Evolutionary conservation across 2,888 invertebrate genomes (phyloP).

Genomic region (Parelbella ahira): DNA sequence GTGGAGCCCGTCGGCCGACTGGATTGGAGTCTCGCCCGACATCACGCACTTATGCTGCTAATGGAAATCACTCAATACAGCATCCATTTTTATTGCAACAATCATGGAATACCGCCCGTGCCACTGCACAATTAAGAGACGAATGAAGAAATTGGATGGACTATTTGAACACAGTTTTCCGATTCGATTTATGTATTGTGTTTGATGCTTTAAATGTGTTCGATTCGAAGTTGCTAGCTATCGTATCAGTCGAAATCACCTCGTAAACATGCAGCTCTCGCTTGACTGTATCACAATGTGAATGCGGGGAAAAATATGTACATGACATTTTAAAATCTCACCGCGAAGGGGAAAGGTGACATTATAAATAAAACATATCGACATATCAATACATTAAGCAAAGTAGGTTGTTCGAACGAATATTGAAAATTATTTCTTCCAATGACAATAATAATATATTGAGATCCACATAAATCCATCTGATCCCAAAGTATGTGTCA

Average conservation of each 20-base stretch:
- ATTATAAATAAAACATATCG: too few species aligned
- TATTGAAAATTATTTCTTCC: too few species aligned
- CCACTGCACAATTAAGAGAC: constrained; percentile 2
- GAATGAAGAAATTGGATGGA: constrained; percentile 6
- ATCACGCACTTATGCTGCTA: constrained; percentile 68
- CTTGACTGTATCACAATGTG: too few species aligned
- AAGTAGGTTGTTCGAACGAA: too few species aligned
- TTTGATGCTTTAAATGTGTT: not conserved
- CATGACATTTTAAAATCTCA: too few species aligned
- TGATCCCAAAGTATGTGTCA: too few species aligned
- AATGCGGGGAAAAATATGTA: too few species aligned
- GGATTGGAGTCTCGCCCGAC: constrained; percentile 84
- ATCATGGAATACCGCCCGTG: not conserved
- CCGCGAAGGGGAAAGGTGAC: too few species aligned
- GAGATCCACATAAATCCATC: too few species aligned
- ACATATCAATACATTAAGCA: too few species aligned
- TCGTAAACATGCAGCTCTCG: not conserved
- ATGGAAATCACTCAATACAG: constrained; percentile 19
- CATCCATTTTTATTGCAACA: not conserved
- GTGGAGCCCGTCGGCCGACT: constrained; percentile 87
- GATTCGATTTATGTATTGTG: constrained; percentile 1
- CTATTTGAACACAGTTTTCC: not conserved
- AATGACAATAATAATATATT: too few species aligned
- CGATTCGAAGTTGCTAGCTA: not conserved
- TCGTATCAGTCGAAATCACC: not conserved